Percentiles rank a stretch among this genome's conserved stretches.
Conservation (phyloP, 2,888 invertebrate genomes). For the Eupithecia pulchellata region DNA sequence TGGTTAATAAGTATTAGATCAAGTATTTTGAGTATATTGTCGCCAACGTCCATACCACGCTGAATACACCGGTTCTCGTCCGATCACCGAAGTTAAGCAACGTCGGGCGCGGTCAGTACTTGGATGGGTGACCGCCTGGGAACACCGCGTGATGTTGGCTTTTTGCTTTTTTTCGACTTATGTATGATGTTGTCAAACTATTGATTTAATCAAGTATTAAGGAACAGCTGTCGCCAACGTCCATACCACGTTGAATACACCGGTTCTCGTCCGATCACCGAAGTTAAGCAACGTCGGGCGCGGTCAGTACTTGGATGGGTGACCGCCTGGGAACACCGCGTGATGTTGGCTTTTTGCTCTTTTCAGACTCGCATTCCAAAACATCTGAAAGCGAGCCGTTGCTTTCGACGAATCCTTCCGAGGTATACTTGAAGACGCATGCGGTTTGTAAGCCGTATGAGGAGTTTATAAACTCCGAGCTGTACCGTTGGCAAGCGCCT, state of each 20-base stretch:
- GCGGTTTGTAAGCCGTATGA: constrained; percentile 63
- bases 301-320: constrained; percentile 78
- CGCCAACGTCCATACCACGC: constrained; percentile 55
- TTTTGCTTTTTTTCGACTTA: constrained; percentile 47
- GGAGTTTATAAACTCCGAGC: constrained; percentile 55
- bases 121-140: constrained; percentile 78
- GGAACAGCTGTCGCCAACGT: constrained; percentile 37
- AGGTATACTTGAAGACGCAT: constrained; percentile 60
- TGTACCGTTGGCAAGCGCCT: constrained; percentile 78
- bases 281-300: constrained; percentile 77
- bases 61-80: constrained; percentile 77
- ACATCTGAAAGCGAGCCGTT: constrained; percentile 67
- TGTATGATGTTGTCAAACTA: constrained; percentile 15
- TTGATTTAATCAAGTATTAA: not conserved
- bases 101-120: constrained; percentile 77
- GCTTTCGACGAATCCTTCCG: constrained; percentile 67
- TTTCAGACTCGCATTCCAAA: constrained; percentile 59
- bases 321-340: constrained; percentile 77
- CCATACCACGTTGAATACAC: constrained; percentile 67
- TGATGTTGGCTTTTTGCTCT: constrained; percentile 66
- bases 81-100: constrained; percentile 81
- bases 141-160: constrained; percentile 70
- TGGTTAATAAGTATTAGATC: not conserved
- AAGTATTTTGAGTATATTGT: constrained; percentile 18
- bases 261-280: constrained; percentile 79